Base-by-base conservation (phyloP, 2,113 vertebrate genomes). In the Psilopsiagon aurifrons region DNA sequence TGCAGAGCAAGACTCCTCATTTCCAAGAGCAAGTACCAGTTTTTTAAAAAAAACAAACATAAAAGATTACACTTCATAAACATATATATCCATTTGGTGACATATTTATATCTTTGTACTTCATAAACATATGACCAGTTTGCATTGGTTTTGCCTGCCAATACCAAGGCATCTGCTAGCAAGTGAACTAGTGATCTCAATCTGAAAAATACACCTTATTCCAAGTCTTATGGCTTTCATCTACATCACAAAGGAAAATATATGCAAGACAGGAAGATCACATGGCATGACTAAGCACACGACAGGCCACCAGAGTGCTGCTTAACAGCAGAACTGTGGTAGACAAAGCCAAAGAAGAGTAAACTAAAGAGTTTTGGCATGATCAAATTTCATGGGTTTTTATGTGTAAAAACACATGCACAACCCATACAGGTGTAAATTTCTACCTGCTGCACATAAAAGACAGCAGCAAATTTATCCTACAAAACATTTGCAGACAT, bases 241-340 rank as follows among this genome's bases (percentile, higher is more conserved):
- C 41, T 64, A 29, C 2, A 1, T 46, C 22, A 63, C 11, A 70
- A 83, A 69, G 39, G 24, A 79, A 76, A 80, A 85, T 1, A 6
- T 11, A 39, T 14, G 20, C 54, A 43, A 47, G 39, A 75, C 19
- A 67, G 23, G 29, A 63, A 60, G 46, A 15, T 41, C 37, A 46
- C 11, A 3, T 37, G 17, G 52, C 6, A 18, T 0, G 0, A 64
- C 19, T 47, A 49, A 83, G 39, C 6, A 66, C 20, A 33, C 17
- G 37, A 80, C 18, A 83, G 31, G 29, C 51, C 63, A 76, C 7
- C 37, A n/a, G 7, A 73, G 23, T 18, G 33, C 27, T 60, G 31
- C 25, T 62, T 41, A 60, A 60, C 2, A 41, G 60, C n/a, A 80
- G 9, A 69, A 64, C 13, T 44, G 22, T 33, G 49, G 33, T 6